Conservation (phyloP, 2,797 vertebrate genomes). For the Pampus argenteus region DNA sequence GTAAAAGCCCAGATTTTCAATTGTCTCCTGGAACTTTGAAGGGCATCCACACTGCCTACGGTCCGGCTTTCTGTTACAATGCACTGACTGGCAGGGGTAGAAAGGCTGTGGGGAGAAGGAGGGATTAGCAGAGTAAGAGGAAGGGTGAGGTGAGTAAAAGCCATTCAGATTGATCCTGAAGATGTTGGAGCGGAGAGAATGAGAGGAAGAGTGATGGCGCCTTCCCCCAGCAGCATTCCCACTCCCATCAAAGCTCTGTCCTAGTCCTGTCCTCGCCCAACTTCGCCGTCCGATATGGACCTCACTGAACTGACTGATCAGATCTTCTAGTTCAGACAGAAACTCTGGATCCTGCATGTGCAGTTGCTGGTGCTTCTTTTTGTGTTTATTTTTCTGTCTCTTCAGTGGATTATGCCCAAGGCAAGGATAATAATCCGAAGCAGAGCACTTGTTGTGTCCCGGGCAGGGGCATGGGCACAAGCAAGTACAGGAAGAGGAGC, state of each 20-base stretch:
- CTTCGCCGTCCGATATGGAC: conserved; percentile 92
- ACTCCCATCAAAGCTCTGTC: conserved; percentile 68
- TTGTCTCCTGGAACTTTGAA: conserved; percentile 82
- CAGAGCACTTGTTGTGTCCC: conserved; percentile 75
- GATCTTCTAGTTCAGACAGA: conserved; percentile 92
- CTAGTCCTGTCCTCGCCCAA: conserved; percentile 66
- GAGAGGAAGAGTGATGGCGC: conserved; percentile 77
- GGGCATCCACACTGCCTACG: conserved; percentile 88
- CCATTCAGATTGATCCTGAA: conserved; percentile 98
- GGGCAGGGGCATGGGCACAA: conserved; percentile 72
- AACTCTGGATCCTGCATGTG: conserved; percentile 94
- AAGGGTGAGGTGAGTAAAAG: conserved; percentile 94
- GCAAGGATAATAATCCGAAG: conserved; percentile 73
- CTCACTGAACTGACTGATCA: conserved; percentile 91
- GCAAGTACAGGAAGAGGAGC: conserved; percentile 75
- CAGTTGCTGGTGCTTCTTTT: conserved; percentile 96
- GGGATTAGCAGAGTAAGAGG: conserved; percentile 71
- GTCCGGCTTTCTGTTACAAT: conserved; percentile 94
- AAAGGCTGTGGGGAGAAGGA: conserved; percentile 87
- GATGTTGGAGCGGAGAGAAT: conserved; percentile 93
- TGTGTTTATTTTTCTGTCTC: conserved; percentile 94
- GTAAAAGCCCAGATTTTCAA: conserved; percentile 94
- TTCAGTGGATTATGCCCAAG: conserved; percentile 92
- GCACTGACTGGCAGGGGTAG: conserved; percentile 92
- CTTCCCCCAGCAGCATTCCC: conserved; percentile 68